phyloP scores from a whole-genome alignment of 1,140 invertebrate species.

The Eriosoma lanigerum region DNA sequence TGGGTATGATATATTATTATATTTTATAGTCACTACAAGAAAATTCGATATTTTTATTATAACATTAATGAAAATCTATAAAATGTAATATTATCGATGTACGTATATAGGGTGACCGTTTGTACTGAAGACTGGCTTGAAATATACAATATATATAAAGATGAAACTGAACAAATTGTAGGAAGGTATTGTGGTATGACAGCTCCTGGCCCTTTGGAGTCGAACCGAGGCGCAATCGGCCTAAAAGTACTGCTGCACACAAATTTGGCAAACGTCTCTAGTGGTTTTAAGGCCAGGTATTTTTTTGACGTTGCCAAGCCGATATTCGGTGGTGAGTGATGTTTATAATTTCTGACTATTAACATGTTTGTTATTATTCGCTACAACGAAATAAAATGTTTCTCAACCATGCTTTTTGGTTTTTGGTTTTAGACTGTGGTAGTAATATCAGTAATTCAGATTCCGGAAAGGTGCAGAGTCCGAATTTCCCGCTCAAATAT shows the following conservation, averaged over 20 bases:
- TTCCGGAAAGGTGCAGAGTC: slow-evolving; percentile 74
- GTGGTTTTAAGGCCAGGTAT: slow-evolving; percentile 87
- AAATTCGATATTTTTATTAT: background rate
- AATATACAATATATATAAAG: slow-evolving; percentile 83
- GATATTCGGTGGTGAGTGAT: slow-evolving; percentile 71
- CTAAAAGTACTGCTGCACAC: slow-evolving; percentile 83
- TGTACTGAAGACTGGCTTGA: slow-evolving; percentile 93
- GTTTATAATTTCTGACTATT: background rate
- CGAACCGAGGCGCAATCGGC: slow-evolving; percentile 78
- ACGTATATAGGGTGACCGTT: slow-evolving; percentile 60
- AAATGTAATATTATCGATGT: too few species aligned
- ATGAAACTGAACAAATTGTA: slow-evolving; percentile 76
- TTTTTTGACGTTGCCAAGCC: slow-evolving; percentile 84
- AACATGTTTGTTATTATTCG: too few species aligned
- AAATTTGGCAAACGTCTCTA: slow-evolving; percentile 78
- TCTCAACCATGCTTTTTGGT: too few species aligned
- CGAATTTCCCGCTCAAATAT: slow-evolving; percentile 84
- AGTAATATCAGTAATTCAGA: slow-evolving; percentile 82
- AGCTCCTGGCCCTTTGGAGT: slow-evolving; percentile 86
- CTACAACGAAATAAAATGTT: too few species aligned
- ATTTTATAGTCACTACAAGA: slow-evolving; percentile 56
- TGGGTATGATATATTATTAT: slow-evolving; percentile 60
- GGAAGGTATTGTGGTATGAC: slow-evolving; percentile 83
- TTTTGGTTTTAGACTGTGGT: slow-evolving; percentile 72
- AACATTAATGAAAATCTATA: background rate